Evolutionary conservation across 2,797 vertebrate species (phyloP), one percentile per base, ranked within the genome.

Genomic region (Ciconia nigra): DNA sequence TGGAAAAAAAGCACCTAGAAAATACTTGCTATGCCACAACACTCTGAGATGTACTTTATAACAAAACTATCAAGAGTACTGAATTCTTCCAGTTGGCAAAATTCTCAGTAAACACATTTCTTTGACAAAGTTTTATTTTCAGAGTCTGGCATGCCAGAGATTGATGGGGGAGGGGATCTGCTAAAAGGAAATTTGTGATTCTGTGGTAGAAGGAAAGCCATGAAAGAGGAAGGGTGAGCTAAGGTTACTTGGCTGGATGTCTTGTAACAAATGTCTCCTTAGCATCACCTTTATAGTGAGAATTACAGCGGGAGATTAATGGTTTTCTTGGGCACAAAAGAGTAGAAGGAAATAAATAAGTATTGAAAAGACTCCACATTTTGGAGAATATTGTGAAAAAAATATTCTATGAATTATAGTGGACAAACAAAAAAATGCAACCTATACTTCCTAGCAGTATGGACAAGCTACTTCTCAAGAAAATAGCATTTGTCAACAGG

Each of bases 71-170:
- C 79, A 88, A 71, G 91, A 87, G 61, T 58, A 46, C 13, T 1
- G 1, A 88, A 78, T 83, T 74, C 31, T 71, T 87, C 72, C 61
- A 86, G 52, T 28, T 94, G 84, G 87, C 69, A 91, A 61, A 94
- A 93, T 25, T 77, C 58, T 95, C 79, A 49, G 83, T 83, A 95
- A 96, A 96, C 94, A 88, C 89, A 69, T 81, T 71, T 88, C 72
- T 94, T 81, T 91, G 58, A 88, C 66, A 69, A 93, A 89, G 39
- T 95, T 97, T 95, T 94, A 69, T 73, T 94, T 94, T 94, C 73
- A 86, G 78, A 92, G 15, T 37, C 54, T 6, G 6, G 49, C 83
- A 79, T 55, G 65, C n/a, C 62, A 83, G 42, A 80, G 73, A 13
- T 42, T 61, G 77, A 25, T 71, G 93, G 95, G 93, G 93, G 95